These are phyloP conservation scores for Epirrhoe alternata DNA, from an alignment of 2,888 invertebrate species.

Conservation along the genomic window DNA sequence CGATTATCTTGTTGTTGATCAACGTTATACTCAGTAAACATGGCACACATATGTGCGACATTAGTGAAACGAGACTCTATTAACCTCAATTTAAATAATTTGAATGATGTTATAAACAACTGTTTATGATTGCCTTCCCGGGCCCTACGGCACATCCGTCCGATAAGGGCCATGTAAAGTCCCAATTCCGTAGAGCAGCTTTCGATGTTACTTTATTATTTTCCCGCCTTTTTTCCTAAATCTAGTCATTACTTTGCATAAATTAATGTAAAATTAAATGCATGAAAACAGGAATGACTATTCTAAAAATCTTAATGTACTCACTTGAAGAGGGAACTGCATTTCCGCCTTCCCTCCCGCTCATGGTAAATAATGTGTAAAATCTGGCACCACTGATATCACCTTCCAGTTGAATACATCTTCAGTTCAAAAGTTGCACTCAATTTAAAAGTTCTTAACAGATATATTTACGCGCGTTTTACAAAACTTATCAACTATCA, in stretches of 20 bases:
- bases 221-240: constrained; percentile 42
- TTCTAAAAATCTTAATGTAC: constrained; percentile 56
- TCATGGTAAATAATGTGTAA: constrained; percentile 77
- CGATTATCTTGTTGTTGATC: constrained; percentile 71
- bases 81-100: constrained; percentile 82
- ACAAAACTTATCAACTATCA: constrained; percentile 67
- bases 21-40: constrained; percentile 72
- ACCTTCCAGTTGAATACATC: constrained; percentile 77
- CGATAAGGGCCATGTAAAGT: constrained; percentile 70
- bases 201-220: constrained; percentile 40
- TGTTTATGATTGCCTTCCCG: constrained; percentile 74
- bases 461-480: constrained; percentile 57
- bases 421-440: constrained; percentile 67
- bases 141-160: constrained; percentile 72
- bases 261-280: constrained; percentile 6
- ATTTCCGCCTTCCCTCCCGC: constrained; percentile 83
- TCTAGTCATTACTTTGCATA: background rate
- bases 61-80: constrained; percentile 77
- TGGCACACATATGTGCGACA: constrained; percentile 82
- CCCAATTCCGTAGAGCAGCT: constrained; percentile 60
- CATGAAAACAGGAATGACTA: constrained; percentile 25
- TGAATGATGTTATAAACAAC: constrained; percentile 77
- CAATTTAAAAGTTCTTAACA: constrained; percentile 63
- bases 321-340: constrained; percentile 84
- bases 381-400: constrained; percentile 77